Evolutionary conservation across 2,113 vertebrate species (phyloP).

Genomic region (Montifringilla adamsi): DNA sequence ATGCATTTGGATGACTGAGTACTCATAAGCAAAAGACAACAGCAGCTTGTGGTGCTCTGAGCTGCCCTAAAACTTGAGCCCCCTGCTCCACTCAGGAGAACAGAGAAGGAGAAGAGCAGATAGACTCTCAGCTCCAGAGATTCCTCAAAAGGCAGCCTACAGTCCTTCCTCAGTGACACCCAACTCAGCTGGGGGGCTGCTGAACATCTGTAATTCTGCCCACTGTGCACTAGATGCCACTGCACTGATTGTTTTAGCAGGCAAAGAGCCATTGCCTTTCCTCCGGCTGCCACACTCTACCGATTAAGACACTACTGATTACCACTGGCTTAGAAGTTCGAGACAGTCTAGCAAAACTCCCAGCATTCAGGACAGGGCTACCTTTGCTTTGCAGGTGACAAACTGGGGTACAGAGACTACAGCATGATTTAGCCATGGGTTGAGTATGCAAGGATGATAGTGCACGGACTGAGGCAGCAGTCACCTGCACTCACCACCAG

Average conservation of each 20-base stretch:
- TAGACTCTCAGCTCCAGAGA: neutral
- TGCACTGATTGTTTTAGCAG: neutral
- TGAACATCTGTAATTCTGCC: constrained; percentile 33
- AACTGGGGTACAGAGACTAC: neutral
- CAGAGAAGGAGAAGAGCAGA: neutral
- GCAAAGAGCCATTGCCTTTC: neutral
- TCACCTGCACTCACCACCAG: neutral
- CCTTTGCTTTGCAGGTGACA: neutral
- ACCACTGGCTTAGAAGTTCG: neutral
- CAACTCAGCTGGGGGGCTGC: neutral
- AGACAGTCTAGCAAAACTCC: neutral
- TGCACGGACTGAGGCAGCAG: neutral
- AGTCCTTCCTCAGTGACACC: neutral
- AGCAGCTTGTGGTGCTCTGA: neutral
- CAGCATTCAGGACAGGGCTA: neutral
- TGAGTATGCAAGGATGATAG: neutral
- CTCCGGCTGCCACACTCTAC: neutral
- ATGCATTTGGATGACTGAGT: neutral
- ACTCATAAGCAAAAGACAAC: neutral
- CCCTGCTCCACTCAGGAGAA: neutral
- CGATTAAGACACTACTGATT: neutral
- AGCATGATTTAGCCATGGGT: neutral
- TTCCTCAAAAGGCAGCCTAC: neutral
- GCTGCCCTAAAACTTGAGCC: neutral
- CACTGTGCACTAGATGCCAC: constrained; percentile 22